Percentiles rank a stretch among this genome's conserved stretches.
phyloP scores from a whole-genome alignment of 2,113 vertebrate species.

The Azemiops feae region DNA sequence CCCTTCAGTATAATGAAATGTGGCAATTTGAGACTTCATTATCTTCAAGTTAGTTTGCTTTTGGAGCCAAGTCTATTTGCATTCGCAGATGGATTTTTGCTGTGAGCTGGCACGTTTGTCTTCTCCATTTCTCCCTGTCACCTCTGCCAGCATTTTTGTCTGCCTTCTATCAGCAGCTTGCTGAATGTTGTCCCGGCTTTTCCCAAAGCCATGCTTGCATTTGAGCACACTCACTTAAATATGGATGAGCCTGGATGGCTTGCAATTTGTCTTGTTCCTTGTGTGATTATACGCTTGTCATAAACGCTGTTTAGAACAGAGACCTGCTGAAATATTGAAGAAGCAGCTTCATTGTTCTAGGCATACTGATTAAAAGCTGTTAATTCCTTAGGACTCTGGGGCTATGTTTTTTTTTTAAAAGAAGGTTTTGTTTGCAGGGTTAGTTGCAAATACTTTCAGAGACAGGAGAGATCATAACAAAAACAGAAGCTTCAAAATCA shows the following conservation, averaged over 20 bases:
- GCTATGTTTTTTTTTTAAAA: background rate
- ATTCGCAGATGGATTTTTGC: slow-evolving; percentile 36
- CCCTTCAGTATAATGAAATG: background rate
- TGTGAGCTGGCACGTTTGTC: background rate
- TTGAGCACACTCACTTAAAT: slow-evolving; percentile 61
- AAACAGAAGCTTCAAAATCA: slow-evolving; percentile 38
- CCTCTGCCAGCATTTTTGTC: slow-evolving; percentile 53
- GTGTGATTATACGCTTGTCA: slow-evolving; percentile 61
- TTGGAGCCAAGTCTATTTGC: slow-evolving; percentile 21
- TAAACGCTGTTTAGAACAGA: slow-evolving; percentile 67
- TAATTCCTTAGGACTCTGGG: slow-evolving; percentile 39
- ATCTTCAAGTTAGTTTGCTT: background rate
- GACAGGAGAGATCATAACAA: slow-evolving; percentile 32
- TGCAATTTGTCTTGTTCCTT: slow-evolving; percentile 70
- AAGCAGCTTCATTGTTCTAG: slow-evolving; percentile 54
- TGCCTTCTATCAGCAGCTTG: slow-evolving; percentile 55
- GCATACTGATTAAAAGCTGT: slow-evolving; percentile 57
- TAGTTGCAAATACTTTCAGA: slow-evolving; percentile 29
- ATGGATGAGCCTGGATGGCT: slow-evolving; percentile 65
- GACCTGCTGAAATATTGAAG: slow-evolving; percentile 65
- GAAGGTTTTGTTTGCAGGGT: slow-evolving; percentile 28
- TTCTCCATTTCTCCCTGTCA: slow-evolving; percentile 11
- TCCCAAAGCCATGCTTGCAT: slow-evolving; percentile 40
- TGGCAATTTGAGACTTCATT: background rate
- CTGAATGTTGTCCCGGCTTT: slow-evolving; percentile 44